Percentiles rank a stretch among this genome's conserved stretches.
These are phyloP conservation scores for Uromys caudimaculatus DNA, from an alignment of 2,797 vertebrate species.

Conservation along the genomic window DNA sequence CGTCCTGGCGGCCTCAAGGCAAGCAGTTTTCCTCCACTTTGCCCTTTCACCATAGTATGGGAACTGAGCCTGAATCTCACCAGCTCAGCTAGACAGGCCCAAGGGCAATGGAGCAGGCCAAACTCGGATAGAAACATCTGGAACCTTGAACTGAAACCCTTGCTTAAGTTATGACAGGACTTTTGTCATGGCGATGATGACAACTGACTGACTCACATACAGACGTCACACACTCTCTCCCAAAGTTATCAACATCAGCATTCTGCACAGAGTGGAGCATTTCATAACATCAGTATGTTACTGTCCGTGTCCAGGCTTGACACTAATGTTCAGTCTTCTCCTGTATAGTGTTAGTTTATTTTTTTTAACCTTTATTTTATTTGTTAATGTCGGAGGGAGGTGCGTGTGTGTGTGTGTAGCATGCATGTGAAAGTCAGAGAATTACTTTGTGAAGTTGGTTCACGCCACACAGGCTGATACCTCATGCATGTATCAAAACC, in stretches of 20 bases:
- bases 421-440: background rate
- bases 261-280: background rate
- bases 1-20: background rate
- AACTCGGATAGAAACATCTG: background rate
- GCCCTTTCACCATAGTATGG: background rate
- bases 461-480: background rate
- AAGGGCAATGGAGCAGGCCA: background rate
- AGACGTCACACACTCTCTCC: background rate
- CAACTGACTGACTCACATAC: background rate
- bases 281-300: background rate
- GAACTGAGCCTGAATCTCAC: background rate
- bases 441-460: background rate
- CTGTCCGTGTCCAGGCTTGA: background rate
- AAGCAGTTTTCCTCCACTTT: background rate
- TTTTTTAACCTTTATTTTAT: background rate
- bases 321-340: background rate
- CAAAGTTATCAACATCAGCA: background rate
- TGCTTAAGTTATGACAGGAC: background rate
- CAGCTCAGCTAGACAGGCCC: background rate
- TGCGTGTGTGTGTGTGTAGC: background rate
- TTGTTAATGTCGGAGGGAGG: background rate
- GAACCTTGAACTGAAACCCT: background rate
- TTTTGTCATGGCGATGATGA: background rate
- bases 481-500: background rate
- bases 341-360: background rate